Conservation (phyloP, 2,797 vertebrate species). For the Tamandua tetradactyla region DNA sequence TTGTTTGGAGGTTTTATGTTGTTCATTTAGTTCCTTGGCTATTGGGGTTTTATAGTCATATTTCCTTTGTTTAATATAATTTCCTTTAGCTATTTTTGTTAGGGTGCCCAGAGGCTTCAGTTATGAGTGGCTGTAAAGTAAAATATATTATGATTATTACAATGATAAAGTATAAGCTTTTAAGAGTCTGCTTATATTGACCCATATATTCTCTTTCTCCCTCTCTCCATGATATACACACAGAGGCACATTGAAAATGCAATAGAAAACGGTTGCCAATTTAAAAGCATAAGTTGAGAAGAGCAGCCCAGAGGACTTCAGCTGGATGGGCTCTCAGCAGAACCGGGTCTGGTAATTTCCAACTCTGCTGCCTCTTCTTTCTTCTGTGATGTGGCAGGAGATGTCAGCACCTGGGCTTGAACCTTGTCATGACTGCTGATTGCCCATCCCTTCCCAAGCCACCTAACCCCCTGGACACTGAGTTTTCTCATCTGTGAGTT, state of each 20-base stretch:
- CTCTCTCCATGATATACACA: conserved; percentile 60
- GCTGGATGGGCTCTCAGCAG: background rate
- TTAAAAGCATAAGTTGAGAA: conserved; percentile 65
- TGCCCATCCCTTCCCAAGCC: background rate
- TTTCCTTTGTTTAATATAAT: conserved; percentile 85
- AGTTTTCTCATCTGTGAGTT: background rate
- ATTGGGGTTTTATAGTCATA: conserved; percentile 83
- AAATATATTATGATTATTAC: conserved; percentile 83
- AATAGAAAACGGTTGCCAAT: conserved; percentile 67
- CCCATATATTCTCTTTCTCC: conserved; percentile 79
- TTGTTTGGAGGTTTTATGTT: conserved; percentile 82
- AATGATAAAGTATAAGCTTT: conserved; percentile 82
- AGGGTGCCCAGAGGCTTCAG: conserved; percentile 79
- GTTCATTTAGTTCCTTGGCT: conserved; percentile 82
- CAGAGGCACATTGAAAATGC: conserved; percentile 61
- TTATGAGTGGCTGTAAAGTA: conserved; percentile 81
- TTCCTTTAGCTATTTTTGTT: conserved; percentile 82
- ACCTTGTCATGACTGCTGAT: background rate
- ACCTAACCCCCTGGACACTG: background rate
- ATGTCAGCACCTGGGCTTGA: background rate
- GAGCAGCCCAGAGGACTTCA: background rate
- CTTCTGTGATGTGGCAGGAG: background rate
- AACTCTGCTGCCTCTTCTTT: background rate
- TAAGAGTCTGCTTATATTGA: conserved; percentile 81
- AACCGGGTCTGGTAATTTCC: background rate